These are phyloP conservation scores for Onychostoma macrolepis DNA, from an alignment of 2,113 vertebrate species.

Conservation along the genomic window DNA sequence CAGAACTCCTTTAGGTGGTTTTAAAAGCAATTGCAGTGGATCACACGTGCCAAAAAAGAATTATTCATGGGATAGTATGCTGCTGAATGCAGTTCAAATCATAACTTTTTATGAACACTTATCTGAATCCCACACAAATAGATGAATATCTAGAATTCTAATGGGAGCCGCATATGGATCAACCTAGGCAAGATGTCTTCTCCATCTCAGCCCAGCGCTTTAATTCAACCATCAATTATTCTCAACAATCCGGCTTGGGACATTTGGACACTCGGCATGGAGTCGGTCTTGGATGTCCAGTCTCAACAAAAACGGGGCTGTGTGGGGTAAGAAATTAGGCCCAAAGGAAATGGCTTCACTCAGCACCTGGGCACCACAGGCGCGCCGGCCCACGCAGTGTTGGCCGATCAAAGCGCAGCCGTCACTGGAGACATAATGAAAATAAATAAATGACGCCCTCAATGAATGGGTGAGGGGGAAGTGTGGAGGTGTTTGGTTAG, in stretches of 20 bases:
- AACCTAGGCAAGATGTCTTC: background rate
- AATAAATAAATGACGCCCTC: slow-evolving; percentile 64
- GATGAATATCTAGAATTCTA: slow-evolving; percentile 37
- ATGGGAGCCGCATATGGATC: slow-evolving; percentile 43
- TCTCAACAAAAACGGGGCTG: slow-evolving; percentile 58
- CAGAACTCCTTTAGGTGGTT: background rate
- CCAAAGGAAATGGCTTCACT: slow-evolving; percentile 64
- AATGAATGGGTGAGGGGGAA: slow-evolving; percentile 42
- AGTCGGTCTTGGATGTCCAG: slow-evolving; percentile 45
- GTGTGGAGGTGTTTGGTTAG: slow-evolving; percentile 19
- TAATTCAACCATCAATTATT: slow-evolving; percentile 32
- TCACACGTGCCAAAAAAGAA: background rate
- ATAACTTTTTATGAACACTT: slow-evolving; percentile 44
- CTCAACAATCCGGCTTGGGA: slow-evolving; percentile 16
- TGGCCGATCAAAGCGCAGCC: slow-evolving; percentile 56
- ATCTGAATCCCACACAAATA: slow-evolving; percentile 28
- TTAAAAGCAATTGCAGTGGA: background rate
- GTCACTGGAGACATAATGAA: slow-evolving; percentile 58
- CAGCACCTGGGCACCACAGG: slow-evolving; percentile 61
- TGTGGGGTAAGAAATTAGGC: slow-evolving; percentile 57
- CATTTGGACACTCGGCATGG: slow-evolving; percentile 5
- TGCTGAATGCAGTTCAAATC: slow-evolving; percentile 46
- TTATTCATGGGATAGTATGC: slow-evolving; percentile 10
- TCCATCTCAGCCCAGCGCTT: slow-evolving; percentile 8
- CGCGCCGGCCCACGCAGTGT: slow-evolving; percentile 48